Evolutionary conservation across 1,140 invertebrate genomes (phyloP).

Genomic region (Drosophila repleta): DNA sequence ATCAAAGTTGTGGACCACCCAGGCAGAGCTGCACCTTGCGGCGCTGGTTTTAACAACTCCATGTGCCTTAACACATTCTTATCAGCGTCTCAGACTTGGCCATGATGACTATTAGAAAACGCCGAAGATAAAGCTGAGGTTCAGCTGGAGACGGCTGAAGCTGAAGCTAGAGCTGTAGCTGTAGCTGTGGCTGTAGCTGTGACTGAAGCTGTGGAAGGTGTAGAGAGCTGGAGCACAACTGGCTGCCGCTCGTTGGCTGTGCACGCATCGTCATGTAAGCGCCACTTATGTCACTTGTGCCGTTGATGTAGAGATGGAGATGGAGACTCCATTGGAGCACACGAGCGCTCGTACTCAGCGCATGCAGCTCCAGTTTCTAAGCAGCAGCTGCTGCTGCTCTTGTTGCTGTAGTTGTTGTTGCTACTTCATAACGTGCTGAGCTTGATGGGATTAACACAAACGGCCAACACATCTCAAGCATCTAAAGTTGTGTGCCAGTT

Average conservation of each 20-base stretch:
- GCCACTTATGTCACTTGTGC: constrained; percentile 83
- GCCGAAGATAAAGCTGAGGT: constrained; percentile 56
- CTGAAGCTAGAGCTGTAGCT: constrained; percentile 38
- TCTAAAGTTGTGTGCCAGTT: constrained; percentile 77
- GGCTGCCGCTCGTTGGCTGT: constrained; percentile 70
- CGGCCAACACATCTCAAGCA: constrained; percentile 80
- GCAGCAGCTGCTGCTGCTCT: constrained; percentile 38
- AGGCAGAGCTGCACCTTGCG: constrained; percentile 57
- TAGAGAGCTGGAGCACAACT: constrained; percentile 42
- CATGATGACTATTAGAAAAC: constrained; percentile 73
- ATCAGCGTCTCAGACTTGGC: constrained; percentile 52
- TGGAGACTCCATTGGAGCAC: constrained; percentile 52
- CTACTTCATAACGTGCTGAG: constrained; percentile 76
- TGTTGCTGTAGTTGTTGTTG: constrained; percentile 59
- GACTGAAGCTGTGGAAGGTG: constrained; percentile 23
- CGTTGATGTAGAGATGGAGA: constrained; percentile 80
- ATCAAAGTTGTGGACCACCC: constrained; percentile 73
- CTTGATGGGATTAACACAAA: constrained; percentile 81
- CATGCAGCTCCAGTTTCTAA: constrained; percentile 69
- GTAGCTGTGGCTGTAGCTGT: constrained; percentile 5
- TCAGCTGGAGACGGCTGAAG: constrained; percentile 6
- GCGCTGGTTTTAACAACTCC: constrained; percentile 77
- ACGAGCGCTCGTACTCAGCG: constrained; percentile 32
- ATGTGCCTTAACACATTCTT: constrained; percentile 63
- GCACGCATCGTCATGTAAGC: constrained; percentile 82